Evolutionary conservation across 2,888 invertebrate species (phyloP).

Genomic region (Rambutsinella grinnellia): DNA sequence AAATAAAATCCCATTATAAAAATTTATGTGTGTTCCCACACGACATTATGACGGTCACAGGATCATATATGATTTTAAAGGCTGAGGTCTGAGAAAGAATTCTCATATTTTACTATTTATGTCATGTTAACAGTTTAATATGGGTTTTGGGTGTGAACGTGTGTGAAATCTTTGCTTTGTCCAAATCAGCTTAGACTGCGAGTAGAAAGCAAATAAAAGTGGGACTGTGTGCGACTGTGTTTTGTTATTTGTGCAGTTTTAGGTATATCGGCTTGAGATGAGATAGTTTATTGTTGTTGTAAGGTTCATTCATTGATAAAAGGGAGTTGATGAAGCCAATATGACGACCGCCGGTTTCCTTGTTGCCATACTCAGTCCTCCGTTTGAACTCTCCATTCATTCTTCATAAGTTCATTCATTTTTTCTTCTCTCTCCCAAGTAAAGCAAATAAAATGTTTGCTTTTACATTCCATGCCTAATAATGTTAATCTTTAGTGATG

Average conservation of each 20-base stretch:
- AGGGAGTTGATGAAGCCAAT: background rate
- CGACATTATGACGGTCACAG: no score
- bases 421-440: no score
- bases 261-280: background rate
- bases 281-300: background rate
- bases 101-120: no score
- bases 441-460: no score
- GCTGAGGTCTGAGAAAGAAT: no score
- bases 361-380: background rate
- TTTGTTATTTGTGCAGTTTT: constrained; percentile 23
- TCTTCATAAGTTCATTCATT: constrained; percentile 1
- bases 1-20: no score
- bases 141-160: constrained; percentile 18
- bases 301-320: constrained; percentile 30
- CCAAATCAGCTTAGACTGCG: background rate
- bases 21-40: background rate
- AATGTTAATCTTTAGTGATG: no score
- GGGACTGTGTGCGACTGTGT: no score
- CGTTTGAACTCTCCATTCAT: constrained; percentile 15
- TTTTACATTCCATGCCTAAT: no score
- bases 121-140: background rate
- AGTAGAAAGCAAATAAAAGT: constrained; percentile 22
- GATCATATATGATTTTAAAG: no score
- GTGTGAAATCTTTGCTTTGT: constrained; percentile 9
- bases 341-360: background rate